Conservation (phyloP, 1,140 invertebrate species). For the Ephestia elutella region DNA sequence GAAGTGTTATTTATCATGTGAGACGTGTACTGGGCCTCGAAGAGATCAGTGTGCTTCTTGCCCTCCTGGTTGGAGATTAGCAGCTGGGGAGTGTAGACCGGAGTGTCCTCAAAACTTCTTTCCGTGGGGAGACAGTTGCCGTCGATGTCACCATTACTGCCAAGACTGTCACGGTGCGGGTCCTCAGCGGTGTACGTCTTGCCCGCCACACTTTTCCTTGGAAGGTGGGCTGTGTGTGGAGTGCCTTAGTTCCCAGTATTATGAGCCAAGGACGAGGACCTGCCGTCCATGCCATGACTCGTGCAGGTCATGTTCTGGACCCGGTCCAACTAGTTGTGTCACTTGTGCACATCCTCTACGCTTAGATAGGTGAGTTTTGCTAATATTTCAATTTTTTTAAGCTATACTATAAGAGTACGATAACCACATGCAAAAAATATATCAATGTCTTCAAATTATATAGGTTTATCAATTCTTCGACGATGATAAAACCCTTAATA, state of each 20-base stretch:
- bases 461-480: too few species aligned
- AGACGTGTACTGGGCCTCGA: conserved; percentile 78
- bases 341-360: conserved; percentile 79
- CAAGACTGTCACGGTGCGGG: conserved; percentile 79
- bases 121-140: conserved; percentile 84
- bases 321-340: conserved; percentile 80
- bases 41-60: conserved; percentile 89
- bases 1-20: conserved; percentile 87
- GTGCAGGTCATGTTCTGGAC: conserved; percentile 81
- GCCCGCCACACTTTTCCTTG: conserved; percentile 80
- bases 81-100: conserved; percentile 85
- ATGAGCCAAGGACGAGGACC: conserved; percentile 79
- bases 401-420: too few species aligned
- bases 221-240: conserved; percentile 83
- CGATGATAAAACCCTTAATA: too few species aligned
- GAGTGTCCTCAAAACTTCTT: conserved; percentile 89
- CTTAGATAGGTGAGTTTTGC: conserved; percentile 73
- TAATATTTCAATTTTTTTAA: neutral
- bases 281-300: conserved; percentile 83
- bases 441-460: too few species aligned
- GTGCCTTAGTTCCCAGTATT: conserved; percentile 82
- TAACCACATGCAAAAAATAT: too few species aligned
- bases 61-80: conserved; percentile 82
- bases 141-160: conserved; percentile 88
- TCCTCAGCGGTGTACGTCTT: conserved; percentile 81